Evolutionary conservation across 2,888 invertebrate species (phyloP).

Genomic region (Drosophila phalerata): DNA sequence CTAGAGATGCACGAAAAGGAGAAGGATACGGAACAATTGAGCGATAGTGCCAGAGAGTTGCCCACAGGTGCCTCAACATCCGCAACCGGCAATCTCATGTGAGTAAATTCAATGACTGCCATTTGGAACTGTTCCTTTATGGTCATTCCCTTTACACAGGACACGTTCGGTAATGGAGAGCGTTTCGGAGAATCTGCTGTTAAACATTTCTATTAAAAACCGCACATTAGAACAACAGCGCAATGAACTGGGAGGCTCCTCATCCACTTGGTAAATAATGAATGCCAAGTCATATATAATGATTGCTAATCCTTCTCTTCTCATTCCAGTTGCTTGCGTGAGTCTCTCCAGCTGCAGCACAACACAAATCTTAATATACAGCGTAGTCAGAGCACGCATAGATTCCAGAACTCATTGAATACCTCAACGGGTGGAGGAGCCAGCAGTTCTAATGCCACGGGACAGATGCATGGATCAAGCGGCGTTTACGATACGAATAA

Average conservation of each 20-base stretch:
- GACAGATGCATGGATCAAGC: conserved; percentile 46
- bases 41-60: conserved; percentile 55
- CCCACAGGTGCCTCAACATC: conserved; percentile 64
- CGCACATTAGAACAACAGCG: conserved; percentile 83
- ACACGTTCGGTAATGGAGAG: conserved; percentile 86
- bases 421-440: conserved; percentile 56
- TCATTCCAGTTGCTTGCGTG: conserved; percentile 83
- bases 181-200: conserved; percentile 85
- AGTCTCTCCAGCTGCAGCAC: conserved; percentile 85
- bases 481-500: conserved; percentile 79
- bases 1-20: conserved; percentile 90
- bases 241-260: conserved; percentile 81
- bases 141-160: conserved; percentile 58
- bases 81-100: conserved; percentile 60
- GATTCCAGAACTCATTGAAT: conserved; percentile 82
- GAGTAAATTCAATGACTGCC: conserved; percentile 1
- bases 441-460: conserved; percentile 32
- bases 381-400: conserved; percentile 85
- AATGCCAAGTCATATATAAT: fast-evolving
- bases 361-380: conserved; percentile 86
- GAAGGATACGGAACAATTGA: conserved; percentile 82
- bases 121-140: not conserved
- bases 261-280: conserved; percentile 82
- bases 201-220: conserved; percentile 86
- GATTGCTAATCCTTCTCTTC: not conserved